Evolutionary conservation across 2,797 vertebrate species (phyloP).

Genomic region (Pseudomugil gertrudae): DNA sequence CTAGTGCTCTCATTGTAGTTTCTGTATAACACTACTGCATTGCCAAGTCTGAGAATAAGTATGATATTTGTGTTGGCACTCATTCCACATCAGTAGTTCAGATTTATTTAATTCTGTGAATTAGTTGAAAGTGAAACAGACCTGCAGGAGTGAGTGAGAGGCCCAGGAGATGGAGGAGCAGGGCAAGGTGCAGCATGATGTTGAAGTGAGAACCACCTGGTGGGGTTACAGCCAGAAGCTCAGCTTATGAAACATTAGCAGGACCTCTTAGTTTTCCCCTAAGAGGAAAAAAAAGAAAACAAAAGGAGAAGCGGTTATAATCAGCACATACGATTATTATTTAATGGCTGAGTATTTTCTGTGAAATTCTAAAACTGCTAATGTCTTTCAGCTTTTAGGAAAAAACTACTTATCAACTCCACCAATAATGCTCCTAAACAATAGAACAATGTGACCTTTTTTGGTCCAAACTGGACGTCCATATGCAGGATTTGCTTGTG

Average conservation of each 20-base stretch:
- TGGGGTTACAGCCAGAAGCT: conserved; percentile 68
- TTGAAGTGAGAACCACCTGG: conserved; percentile 68
- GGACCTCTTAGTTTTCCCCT: conserved; percentile 69
- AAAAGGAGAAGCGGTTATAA: conserved; percentile 4
- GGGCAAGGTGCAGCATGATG: conserved; percentile 77
- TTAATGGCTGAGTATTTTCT: neutral
- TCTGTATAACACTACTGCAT: conserved; percentile 1
- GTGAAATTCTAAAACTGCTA: conserved; percentile 2
- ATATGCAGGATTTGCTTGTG: neutral
- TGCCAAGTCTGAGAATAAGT: neutral
- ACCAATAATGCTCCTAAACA: neutral
- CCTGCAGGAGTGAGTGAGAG: conserved; percentile 62
- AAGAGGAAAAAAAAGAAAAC: conserved; percentile 14
- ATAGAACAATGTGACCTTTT: neutral
- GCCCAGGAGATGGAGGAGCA: conserved; percentile 73
- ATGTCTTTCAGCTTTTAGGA: neutral
- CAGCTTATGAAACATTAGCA: conserved; percentile 78
- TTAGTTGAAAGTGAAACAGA: conserved; percentile 49
- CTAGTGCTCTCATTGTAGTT: conserved; percentile 16
- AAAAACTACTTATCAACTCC: neutral
- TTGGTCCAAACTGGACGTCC: neutral
- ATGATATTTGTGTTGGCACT: conserved; percentile 13
- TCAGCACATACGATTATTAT: neutral
- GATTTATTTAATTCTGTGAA: conserved; percentile 4
- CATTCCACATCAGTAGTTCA: neutral